Percentiles rank a stretch among this genome's conserved stretches.
Conservation (phyloP, 2,797 vertebrate species). For the Astyanax mexicanus region DNA sequence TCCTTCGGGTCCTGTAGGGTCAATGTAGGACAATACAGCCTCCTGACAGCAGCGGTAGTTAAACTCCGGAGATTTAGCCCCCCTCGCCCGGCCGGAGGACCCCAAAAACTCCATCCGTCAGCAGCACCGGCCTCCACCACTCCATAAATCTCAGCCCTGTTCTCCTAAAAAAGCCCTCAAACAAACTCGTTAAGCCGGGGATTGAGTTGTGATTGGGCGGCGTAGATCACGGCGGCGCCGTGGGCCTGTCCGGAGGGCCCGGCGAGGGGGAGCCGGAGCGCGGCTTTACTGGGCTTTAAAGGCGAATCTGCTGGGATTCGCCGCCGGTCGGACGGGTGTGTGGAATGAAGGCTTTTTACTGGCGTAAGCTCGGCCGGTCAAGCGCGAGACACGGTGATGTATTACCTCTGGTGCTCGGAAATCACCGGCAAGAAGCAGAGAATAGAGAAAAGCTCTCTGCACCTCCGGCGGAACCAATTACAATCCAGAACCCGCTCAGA, state of each 20-base stretch:
- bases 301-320: constrained; percentile 35
- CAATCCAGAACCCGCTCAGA: constrained; percentile 10
- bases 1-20: not conserved
- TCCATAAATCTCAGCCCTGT: constrained; percentile 53
- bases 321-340: constrained; percentile 29
- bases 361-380: constrained; percentile 31
- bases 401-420: constrained; percentile 54
- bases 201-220: constrained; percentile 57
- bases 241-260: not conserved
- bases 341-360: constrained; percentile 37
- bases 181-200: constrained; percentile 59
- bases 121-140: constrained; percentile 21
- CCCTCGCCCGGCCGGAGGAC: constrained; percentile 7
- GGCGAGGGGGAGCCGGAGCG: not conserved
- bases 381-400: constrained; percentile 54
- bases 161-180: constrained; percentile 24
- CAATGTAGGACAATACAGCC: constrained; percentile 40
- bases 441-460: constrained; percentile 26
- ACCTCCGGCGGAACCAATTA: constrained; percentile 30
- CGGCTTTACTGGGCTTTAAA: constrained; percentile 27
- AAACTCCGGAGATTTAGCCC: constrained; percentile 42
- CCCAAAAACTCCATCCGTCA: constrained; percentile 43
- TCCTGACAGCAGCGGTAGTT: constrained; percentile 34
- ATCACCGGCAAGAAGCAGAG: constrained; percentile 32
- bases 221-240: constrained; percentile 28